Conservation (phyloP, 2,797 vertebrate species). For the Alosa sapidissima region DNA sequence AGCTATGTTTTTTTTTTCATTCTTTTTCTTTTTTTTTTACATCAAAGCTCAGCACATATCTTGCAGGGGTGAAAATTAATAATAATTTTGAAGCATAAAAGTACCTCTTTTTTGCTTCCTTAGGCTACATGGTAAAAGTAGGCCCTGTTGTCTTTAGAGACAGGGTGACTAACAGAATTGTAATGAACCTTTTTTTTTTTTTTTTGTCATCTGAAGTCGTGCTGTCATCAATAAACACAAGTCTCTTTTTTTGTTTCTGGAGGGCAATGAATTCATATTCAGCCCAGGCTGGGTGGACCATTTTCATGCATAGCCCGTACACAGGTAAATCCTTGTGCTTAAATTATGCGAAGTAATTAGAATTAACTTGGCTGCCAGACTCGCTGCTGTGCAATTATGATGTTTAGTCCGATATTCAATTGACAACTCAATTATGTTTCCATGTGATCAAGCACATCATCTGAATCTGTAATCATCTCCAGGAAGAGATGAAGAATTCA, state of each 20-base stretch:
- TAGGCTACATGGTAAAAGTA: slow-evolving; percentile 22
- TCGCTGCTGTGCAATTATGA: slow-evolving; percentile 36
- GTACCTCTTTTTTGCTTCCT: background rate
- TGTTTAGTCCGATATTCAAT: slow-evolving; percentile 32
- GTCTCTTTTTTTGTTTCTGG: slow-evolving; percentile 2
- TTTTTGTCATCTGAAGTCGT: background rate
- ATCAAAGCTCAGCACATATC: slow-evolving; percentile 33
- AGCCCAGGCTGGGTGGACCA: background rate
- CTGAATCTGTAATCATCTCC: background rate
- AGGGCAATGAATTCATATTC: slow-evolving; percentile 14
- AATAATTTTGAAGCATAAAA: slow-evolving; percentile 18
- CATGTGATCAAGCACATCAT: slow-evolving; percentile 18
- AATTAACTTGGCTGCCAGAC: slow-evolving; percentile 7
- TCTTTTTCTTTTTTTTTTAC: background rate
- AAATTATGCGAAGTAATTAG: slow-evolving; percentile 11
- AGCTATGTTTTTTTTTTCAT: too few species aligned
- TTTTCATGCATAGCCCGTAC: slow-evolving; percentile 9
- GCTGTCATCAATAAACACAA: slow-evolving; percentile 23
- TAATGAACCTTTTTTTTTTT: slow-evolving; percentile 14
- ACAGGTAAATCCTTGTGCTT: slow-evolving; percentile 20
- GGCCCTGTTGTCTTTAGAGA: background rate
- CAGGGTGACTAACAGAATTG: background rate
- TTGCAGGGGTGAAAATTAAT: slow-evolving; percentile 34
- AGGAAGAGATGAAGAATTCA: background rate
- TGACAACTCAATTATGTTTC: slow-evolving; percentile 20